Conservation (phyloP, 2,113 vertebrate species). For the Rhodinocichla rosea region DNA sequence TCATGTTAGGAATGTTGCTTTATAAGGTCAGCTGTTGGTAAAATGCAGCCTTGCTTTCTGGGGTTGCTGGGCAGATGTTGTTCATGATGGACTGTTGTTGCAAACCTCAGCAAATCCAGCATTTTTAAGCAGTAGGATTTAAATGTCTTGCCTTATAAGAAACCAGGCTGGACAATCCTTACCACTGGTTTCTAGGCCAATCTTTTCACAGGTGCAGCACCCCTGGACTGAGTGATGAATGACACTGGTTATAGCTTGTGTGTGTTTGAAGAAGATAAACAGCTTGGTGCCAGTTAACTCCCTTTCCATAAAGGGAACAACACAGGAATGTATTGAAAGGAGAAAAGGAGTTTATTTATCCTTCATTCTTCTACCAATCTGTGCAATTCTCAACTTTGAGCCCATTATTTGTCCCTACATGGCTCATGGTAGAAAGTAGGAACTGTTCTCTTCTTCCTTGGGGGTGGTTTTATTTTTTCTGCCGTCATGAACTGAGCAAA, state of each 20-base stretch:
- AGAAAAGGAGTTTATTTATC: not conserved
- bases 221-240: not conserved
- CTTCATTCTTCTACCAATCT: not conserved
- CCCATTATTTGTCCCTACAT: fast-evolving
- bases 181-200: not conserved
- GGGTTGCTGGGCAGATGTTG: not conserved
- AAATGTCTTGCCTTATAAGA: not conserved
- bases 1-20: fast-evolving
- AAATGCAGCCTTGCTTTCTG: not conserved
- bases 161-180: not conserved
- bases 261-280: not conserved
- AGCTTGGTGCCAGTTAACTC: not conserved
- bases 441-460: not conserved
- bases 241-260: not conserved
- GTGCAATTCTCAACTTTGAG: not conserved
- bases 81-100: not conserved
- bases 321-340: not conserved
- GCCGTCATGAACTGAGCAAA: not conserved
- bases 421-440: not conserved
- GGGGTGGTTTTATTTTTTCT: not conserved
- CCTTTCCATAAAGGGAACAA: not conserved
- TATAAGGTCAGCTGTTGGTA: not conserved
- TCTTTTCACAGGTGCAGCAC: not conserved
- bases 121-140: not conserved
- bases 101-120: not conserved